Evolutionary conservation across 2,113 vertebrate genomes (phyloP).

Genomic region (Alethe diademata): DNA sequence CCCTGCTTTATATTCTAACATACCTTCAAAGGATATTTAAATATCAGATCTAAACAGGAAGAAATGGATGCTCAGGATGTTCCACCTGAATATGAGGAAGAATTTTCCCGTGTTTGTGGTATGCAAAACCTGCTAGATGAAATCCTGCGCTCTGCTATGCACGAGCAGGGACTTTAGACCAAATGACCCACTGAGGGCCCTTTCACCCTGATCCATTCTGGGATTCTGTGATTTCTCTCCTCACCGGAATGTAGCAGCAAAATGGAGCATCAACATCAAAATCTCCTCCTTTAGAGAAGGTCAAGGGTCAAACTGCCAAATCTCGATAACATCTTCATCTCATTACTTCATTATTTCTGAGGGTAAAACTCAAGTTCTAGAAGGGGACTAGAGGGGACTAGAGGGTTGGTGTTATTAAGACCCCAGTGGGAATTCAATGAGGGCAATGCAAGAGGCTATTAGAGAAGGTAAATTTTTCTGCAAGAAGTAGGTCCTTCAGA

Average conservation of each 20-base stretch:
- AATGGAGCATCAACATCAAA: neutral
- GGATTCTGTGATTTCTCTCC: neutral
- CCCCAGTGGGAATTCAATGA: neutral
- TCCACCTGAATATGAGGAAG: neutral
- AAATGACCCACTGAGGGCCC: neutral
- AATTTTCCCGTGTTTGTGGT: neutral
- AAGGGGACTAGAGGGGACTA: neutral
- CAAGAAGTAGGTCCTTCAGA: neutral
- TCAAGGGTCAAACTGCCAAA: neutral
- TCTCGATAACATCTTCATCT: neutral
- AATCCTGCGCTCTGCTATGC: neutral
- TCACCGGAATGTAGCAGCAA: neutral
- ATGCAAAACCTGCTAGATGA: neutral
- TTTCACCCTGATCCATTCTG: fast-evolving
- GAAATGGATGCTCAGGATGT: neutral
- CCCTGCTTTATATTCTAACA: neutral
- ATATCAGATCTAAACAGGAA: neutral
- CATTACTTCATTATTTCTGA: neutral
- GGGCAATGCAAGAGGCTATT: neutral
- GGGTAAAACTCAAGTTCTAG: neutral
- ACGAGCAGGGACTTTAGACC: neutral
- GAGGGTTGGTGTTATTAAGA: neutral
- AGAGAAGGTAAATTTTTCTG: neutral
- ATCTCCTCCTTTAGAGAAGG: neutral
- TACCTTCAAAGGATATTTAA: neutral